Evolutionary conservation across 2,797 vertebrate species (phyloP).

Genomic region (Coendou prehensilis): DNA sequence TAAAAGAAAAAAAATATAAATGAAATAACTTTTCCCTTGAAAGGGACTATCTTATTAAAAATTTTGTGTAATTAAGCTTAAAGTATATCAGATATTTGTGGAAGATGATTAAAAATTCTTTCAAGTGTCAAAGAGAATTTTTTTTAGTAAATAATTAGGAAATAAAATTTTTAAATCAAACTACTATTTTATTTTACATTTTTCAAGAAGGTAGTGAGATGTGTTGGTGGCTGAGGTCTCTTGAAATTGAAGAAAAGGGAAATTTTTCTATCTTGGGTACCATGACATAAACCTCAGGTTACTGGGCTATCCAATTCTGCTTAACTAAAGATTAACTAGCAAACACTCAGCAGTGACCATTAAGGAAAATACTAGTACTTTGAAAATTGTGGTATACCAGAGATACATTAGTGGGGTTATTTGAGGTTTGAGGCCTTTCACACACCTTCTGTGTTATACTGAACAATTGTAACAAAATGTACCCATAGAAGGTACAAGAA

Average conservation of each 20-base stretch:
- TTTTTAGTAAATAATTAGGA: conserved; percentile 57
- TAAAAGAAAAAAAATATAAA: neutral
- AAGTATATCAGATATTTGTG: conserved; percentile 3
- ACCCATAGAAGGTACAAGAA: too few relatives aligned
- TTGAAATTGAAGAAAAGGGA: too few relatives aligned
- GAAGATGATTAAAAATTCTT: conserved; percentile 64
- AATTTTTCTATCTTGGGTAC: neutral
- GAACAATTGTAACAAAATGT: too few relatives aligned
- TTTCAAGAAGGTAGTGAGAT: too few relatives aligned
- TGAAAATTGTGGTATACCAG: neutral
- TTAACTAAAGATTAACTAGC: neutral
- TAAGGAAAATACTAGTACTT: too few relatives aligned
- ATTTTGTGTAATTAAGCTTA: conserved; percentile 30
- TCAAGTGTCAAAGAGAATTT: conserved; percentile 41
- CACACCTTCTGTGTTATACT: too few relatives aligned
- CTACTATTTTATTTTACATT: conserved; percentile 9
- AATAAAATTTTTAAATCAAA: conserved; percentile 42
- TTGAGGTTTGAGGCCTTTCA: too few relatives aligned
- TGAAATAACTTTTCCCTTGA: conserved; percentile 43
- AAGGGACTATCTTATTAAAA: conserved; percentile 36
- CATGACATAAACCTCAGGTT: neutral
- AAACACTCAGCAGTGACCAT: too few relatives aligned
- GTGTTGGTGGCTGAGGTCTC: too few relatives aligned
- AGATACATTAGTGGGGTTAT: neutral
- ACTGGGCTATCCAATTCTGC: neutral